Evolutionary conservation across 2,797 vertebrate species (phyloP).

Genomic region (Danionella dracula): DNA sequence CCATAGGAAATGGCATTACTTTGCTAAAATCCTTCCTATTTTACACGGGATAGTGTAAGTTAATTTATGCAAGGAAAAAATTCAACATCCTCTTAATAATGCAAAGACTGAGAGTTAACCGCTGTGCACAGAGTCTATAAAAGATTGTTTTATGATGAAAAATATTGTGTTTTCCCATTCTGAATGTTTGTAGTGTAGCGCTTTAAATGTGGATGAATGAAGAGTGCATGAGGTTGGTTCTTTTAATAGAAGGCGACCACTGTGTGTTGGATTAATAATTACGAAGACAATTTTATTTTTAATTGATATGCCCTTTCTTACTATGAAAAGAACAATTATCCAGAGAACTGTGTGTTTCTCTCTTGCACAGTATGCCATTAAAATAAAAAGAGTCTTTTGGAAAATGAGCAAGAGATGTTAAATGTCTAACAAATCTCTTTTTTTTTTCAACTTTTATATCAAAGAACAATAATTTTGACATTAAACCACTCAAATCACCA

Average conservation of each 20-base stretch:
- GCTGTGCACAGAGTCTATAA: constrained; percentile 41
- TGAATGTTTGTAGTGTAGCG: constrained; percentile 38
- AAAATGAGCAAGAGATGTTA: constrained; percentile 66
- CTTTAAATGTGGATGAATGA: constrained; percentile 41
- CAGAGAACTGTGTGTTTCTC: constrained; percentile 62
- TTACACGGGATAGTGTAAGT: constrained; percentile 7
- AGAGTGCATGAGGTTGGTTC: constrained; percentile 44
- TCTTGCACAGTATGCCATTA: constrained; percentile 72
- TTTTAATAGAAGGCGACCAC: constrained; percentile 64
- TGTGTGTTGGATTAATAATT: constrained; percentile 74
- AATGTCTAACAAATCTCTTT: constrained; percentile 51
- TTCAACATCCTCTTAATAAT: constrained; percentile 37
- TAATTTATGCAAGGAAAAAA: constrained; percentile 13
- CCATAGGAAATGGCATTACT: background rate
- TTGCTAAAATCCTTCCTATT: constrained; percentile 15
- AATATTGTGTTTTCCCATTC: constrained; percentile 44
- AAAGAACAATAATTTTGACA: constrained; percentile 64
- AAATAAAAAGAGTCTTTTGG: constrained; percentile 70
- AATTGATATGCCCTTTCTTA: constrained; percentile 80
- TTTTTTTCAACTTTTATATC: constrained; percentile 59
- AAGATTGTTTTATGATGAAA: constrained; percentile 52
- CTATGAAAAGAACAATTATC: constrained; percentile 80
- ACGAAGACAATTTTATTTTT: constrained; percentile 76
- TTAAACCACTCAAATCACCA: constrained; percentile 67
- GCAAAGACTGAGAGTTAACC: constrained; percentile 22